Evolutionary conservation across 2,888 invertebrate species (phyloP), one percentile per base, ranked within the genome.

Genomic region (Fragum sueziense): DNA sequence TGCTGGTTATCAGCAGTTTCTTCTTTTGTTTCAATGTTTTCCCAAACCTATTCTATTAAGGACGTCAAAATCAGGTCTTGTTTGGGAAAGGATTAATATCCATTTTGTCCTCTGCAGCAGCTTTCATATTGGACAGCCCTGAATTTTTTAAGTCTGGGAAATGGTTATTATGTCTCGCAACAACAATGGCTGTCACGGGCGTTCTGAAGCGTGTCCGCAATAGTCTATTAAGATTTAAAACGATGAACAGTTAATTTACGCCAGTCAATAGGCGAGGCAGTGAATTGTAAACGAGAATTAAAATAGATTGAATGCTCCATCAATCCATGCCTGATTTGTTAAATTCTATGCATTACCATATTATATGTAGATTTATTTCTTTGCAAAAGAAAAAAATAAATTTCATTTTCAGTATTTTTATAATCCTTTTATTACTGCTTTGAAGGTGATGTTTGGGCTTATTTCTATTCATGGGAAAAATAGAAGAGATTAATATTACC

Each of bases 251-350:
- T 65, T 65, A 65, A 65, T 65, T 65, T 65, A 65, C 65, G 22
- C 37, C 65, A 65, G 65, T 65, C 65, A 65, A 65, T 65, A 41
- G 65, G 9, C 25, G 41, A 70, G 65, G 57, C 74, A 62, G 67
- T 74, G 71, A 59, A 79, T 79, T 79, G 74, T 79, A 71, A 79
- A 70, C 52, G 67, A 27, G 80, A 57, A 81, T 71, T 75, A 74
- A 81, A 81, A 81, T 77, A 74, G 80, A 81, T 74, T 81, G 77
- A 74, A 71, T 74, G 61, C 68, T 57, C 68, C 59, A 70, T 72
- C 74, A 74, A 69, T 70, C 34, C 57, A 59, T 51, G 77, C 62
- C 69, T 81, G 71, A 81, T 81, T 81, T 74, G 51, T 25, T 17
- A 65, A 34, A 57, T 68, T 65, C 65, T 65, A 41, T 65, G 65